phyloP scores from a whole-genome alignment of 1,140 invertebrate genomes.

The Camponotus vicinus region DNA sequence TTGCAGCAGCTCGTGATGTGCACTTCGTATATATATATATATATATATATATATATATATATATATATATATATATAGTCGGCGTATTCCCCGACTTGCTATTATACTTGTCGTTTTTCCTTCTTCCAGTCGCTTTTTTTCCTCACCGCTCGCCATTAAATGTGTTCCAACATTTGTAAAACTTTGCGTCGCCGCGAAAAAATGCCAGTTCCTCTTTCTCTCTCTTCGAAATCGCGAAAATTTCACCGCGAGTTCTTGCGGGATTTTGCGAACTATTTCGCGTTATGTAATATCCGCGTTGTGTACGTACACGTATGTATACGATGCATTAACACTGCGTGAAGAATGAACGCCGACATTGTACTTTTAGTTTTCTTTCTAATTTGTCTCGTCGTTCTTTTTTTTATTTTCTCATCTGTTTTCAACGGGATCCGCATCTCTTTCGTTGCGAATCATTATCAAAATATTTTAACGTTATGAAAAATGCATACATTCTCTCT shows the following conservation, averaged over 20 bases:
- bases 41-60: no score
- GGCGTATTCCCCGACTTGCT: constrained; percentile 53
- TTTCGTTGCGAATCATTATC: neutral
- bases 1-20: constrained; percentile 34
- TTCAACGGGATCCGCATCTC: neutral
- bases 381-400: neutral
- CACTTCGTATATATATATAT: constrained; percentile 6
- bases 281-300: constrained; percentile 36
- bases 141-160: constrained; percentile 40
- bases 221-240: constrained; percentile 57
- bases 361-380: constrained; percentile 11
- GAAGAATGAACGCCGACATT: constrained; percentile 21
- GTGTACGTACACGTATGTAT: neutral
- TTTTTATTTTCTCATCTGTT: constrained; percentile 8
- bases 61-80: neutral
- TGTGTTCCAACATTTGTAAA: constrained; percentile 51
- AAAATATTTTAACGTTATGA: constrained; percentile 4
- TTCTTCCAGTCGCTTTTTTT: neutral
- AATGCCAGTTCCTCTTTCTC: constrained; percentile 18
- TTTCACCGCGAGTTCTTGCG: constrained; percentile 39
- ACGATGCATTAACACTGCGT: constrained; percentile 22
- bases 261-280: constrained; percentile 35
- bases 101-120: constrained; percentile 24
- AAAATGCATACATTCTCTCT: neutral
- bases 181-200: constrained; percentile 47